Evolutionary conservation across 2,113 vertebrate species (phyloP), one percentile per base, ranked within the genome.

Genomic region (Orientallactaga bullata): DNA sequence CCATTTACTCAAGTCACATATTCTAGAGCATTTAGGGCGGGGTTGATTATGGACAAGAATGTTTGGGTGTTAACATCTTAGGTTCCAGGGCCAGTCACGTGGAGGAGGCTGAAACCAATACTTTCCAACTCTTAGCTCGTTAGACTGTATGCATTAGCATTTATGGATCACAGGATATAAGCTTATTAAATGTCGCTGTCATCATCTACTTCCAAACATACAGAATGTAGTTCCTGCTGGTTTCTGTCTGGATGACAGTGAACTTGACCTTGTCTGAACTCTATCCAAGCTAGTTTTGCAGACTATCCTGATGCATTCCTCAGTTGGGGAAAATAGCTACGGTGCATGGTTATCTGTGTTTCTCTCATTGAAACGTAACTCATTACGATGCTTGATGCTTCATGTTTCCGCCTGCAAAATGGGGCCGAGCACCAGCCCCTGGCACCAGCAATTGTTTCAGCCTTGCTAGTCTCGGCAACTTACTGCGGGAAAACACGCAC

Each of bases 321-420:
- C 42, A 10, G 0, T 1, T n/a, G 51, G 42, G 18, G 28, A 78
- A 74, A 82, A 12, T 1, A 30, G 47, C 65, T 37, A n/a, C 20
- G 12, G 4, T 1, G 5, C 32, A 58, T 55, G 39, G 16, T 55
- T 60, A 3, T 71, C 71, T 66, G 69, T 95, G 78, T 37, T 28
- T 30, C 39, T 37, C 5, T 73, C 47, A 23, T 7, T 39, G 32
- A 60, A 92, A 37, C 89, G 18, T 28, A 42, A 28, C 3, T 85
- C 78, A 51, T 73, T 8, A 26, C 18, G 2, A 2, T 13, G 1
- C 24, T 79, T 18, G 2, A 2, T 13, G 1, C 24, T 79, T 71
- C 51, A 32, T 13, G 42, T 86, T 91, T 81, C 69, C 69, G 58
- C 47, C 92, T 76, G 51, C 69, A 91, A 78, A 96, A 85, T 89